A percentile compares a stretch with the other conserved stretches of the same genome.
phyloP scores from a whole-genome alignment of 2,888 invertebrate genomes.

The Serripes groenlandicus region DNA sequence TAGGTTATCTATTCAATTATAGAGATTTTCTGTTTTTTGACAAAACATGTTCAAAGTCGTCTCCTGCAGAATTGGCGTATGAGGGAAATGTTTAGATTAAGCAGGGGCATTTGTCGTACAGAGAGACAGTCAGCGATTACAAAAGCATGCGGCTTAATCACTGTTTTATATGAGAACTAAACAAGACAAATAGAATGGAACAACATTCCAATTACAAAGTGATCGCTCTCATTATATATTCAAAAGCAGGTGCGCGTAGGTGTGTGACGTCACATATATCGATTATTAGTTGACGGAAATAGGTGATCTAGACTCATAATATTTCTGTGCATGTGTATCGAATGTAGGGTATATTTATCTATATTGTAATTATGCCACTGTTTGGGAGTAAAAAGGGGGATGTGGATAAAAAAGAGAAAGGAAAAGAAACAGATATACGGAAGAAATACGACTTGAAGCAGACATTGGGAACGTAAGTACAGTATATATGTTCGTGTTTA shows the following conservation, averaged over 20 bases:
- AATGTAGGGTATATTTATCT: slow-evolving; percentile 27
- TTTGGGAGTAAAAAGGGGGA: slow-evolving; percentile 81
- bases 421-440: slow-evolving; percentile 77
- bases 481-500: slow-evolving; percentile 15
- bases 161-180: background rate
- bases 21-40: too few species aligned
- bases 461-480: slow-evolving; percentile 82
- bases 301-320: slow-evolving; percentile 18
- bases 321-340: slow-evolving; percentile 31
- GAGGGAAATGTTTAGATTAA: too few species aligned
- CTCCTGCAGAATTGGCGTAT: too few species aligned
- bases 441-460: slow-evolving; percentile 82
- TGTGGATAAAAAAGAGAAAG: slow-evolving; percentile 75
- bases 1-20: too few species aligned
- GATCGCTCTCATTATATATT: slow-evolving; percentile 18
- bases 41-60: too few species aligned
- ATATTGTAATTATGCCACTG: slow-evolving; percentile 75
- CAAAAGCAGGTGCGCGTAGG: slow-evolving; percentile 66
- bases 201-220: slow-evolving; percentile 20
- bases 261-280: slow-evolving; percentile 72
- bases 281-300: slow-evolving; percentile 63
- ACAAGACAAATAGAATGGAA: background rate
- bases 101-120: background rate
- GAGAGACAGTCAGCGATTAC: background rate
- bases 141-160: background rate